Evolutionary conservation across 2,113 vertebrate species (phyloP).

Genomic region (Synchiropus splendidus): DNA sequence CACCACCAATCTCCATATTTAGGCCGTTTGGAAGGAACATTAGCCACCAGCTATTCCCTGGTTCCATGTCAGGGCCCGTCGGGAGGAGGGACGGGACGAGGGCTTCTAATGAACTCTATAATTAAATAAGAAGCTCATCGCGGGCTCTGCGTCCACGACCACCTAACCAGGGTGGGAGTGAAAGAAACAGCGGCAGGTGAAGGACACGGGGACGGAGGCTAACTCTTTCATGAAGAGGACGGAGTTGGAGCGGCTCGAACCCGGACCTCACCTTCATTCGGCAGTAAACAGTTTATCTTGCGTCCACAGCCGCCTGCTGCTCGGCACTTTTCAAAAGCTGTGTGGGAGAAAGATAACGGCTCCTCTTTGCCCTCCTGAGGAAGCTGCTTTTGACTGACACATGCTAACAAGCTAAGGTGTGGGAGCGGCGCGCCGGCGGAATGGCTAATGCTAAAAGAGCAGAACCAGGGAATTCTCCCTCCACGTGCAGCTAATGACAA

Average conservation of each 20-base stretch:
- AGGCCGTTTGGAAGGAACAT: constrained; percentile 42
- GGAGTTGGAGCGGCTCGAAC: constrained; percentile 26
- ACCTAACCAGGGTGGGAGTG: constrained; percentile 33
- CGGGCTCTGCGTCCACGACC: constrained; percentile 10
- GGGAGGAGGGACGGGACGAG: background rate
- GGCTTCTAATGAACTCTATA: constrained; percentile 55
- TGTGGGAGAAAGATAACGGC: constrained; percentile 38
- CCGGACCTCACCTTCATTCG: constrained; percentile 8
- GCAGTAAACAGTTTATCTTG: background rate
- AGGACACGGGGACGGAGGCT: constrained; percentile 41
- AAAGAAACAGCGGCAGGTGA: constrained; percentile 49
- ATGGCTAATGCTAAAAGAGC: constrained; percentile 42
- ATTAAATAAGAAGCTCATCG: constrained; percentile 54
- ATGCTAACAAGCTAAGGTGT: constrained; percentile 64
- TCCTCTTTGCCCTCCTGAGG: constrained; percentile 35
- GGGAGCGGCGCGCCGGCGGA: constrained; percentile 31
- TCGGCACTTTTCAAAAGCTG: constrained; percentile 12
- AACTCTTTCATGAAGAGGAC: constrained; percentile 54
- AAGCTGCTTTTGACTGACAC: constrained; percentile 55
- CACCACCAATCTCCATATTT: constrained; percentile 51
- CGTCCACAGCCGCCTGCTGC: background rate
- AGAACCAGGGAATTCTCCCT: constrained; percentile 42
- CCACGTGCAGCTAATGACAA: constrained; percentile 15
- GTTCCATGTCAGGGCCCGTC: constrained; percentile 12
- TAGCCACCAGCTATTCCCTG: constrained; percentile 36